Percentiles rank a stretch among this genome's conserved stretches.
phyloP scores from a whole-genome alignment of 2,113 vertebrate species.

The Bubo scandiacus region DNA sequence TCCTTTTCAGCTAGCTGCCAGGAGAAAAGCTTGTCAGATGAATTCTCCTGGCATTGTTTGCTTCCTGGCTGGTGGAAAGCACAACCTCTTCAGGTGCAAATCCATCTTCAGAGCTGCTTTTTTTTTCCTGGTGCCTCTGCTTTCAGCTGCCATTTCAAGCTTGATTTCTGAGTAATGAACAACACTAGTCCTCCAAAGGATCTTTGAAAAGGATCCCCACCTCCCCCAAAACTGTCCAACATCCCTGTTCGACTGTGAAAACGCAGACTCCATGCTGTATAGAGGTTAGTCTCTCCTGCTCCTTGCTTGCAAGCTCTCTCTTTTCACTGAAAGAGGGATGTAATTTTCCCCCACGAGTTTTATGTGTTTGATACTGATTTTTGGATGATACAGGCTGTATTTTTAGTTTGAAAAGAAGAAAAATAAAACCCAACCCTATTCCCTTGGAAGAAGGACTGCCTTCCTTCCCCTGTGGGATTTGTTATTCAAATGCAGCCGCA shows the following conservation, averaged over 20 bases:
- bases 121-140: not conserved
- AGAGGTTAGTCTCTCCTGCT: not conserved
- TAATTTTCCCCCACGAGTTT: not conserved
- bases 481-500: not conserved
- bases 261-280: rapidly evolving
- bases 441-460: not conserved
- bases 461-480: not conserved
- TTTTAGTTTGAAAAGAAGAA: conserved; percentile 19
- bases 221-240: not conserved
- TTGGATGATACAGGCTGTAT: not conserved
- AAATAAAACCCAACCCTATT: not conserved
- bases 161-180: not conserved
- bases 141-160: not conserved
- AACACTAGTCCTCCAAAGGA: not conserved
- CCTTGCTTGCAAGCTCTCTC: not conserved
- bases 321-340: not conserved
- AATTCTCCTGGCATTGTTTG: not conserved
- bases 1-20: not conserved
- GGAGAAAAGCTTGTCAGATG: not conserved
- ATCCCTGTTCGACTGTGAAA: not conserved
- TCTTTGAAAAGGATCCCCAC: not conserved
- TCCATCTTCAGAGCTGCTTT: not conserved
- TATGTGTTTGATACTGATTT: not conserved
- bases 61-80: not conserved
- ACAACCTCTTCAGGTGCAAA: not conserved